Percentiles rank a stretch among this genome's conserved stretches.
These are phyloP conservation scores for Corythoichthys intestinalis DNA, from an alignment of 2,113 vertebrate species.

Conservation along the genomic window DNA sequence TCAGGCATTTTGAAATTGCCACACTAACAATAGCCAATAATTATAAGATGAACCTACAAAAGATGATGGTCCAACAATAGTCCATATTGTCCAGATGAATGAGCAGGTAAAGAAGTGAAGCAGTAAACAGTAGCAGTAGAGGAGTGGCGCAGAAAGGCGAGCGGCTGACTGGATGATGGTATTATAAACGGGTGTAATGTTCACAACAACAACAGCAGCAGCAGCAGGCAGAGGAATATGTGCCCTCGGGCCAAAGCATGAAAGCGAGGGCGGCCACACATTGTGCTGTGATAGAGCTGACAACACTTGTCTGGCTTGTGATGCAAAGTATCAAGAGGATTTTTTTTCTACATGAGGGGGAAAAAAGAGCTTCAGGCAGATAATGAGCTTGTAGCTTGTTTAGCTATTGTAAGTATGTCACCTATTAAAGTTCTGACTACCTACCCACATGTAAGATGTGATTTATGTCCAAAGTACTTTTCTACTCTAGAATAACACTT, in stretches of 20 bases:
- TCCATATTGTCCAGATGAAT: slow-evolving; percentile 22
- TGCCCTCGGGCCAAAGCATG: slow-evolving; percentile 17
- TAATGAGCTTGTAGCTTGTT: background rate
- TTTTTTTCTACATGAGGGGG: background rate
- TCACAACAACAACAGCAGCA: slow-evolving; percentile 33
- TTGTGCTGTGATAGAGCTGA: slow-evolving; percentile 31
- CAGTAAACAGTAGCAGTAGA: slow-evolving; percentile 33
- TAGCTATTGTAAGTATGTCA: background rate
- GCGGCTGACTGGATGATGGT: slow-evolving; percentile 24
- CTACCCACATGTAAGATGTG: background rate
- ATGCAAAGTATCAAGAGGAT: slow-evolving; percentile 14
- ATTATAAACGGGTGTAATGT: slow-evolving; percentile 37
- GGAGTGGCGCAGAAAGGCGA: slow-evolving; percentile 11
- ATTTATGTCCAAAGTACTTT: background rate
- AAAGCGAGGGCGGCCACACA: slow-evolving; percentile 24
- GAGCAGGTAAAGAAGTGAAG: slow-evolving; percentile 14
- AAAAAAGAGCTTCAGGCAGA: background rate
- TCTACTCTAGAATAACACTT: background rate
- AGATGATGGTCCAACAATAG: background rate
- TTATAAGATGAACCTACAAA: background rate
- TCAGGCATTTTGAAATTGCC: background rate
- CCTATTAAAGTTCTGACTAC: background rate
- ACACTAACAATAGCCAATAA: background rate
- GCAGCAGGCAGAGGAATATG: slow-evolving; percentile 19
- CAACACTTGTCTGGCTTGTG: slow-evolving; percentile 31